A percentile compares a stretch with the other conserved stretches of the same genome.
Evolutionary conservation across 1,140 invertebrate species (phyloP).

Genomic region (Drosophila trapezifrons): DNA sequence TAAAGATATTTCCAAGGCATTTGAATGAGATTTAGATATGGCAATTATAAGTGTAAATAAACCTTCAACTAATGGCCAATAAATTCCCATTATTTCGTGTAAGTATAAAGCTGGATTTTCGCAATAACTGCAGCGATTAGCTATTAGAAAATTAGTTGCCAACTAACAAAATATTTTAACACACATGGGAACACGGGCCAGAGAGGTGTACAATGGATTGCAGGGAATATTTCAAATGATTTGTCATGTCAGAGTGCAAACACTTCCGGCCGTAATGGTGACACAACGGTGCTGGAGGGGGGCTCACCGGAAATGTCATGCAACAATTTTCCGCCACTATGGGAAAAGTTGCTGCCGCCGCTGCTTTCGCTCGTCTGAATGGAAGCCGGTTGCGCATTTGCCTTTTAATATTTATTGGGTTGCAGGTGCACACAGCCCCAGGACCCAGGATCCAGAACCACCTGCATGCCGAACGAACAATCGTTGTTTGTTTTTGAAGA

Average conservation of each 20-base stretch:
- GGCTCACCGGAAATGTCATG: conserved; percentile 28
- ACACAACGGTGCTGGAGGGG: background rate
- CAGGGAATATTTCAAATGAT: conserved; percentile 68
- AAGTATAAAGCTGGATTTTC: background rate
- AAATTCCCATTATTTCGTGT: background rate
- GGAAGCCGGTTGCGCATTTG: conserved; percentile 51
- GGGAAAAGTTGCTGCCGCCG: conserved; percentile 34
- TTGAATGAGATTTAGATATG: background rate
- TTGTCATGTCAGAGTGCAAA: conserved; percentile 72
- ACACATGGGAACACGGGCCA: conserved; percentile 7
- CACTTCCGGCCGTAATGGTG: conserved; percentile 60
- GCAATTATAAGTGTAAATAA: background rate
- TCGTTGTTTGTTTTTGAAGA: conserved; percentile 31
- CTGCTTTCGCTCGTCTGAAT: conserved; percentile 20
- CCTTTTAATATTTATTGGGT: conserved; percentile 81
- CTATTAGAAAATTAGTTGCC: conserved; percentile 59
- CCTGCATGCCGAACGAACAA: background rate
- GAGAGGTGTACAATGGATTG: conserved; percentile 22
- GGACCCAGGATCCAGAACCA: background rate
- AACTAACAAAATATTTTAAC: conserved; percentile 66
- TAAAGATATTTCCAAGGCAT: too few relatives aligned
- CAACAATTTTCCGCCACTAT: conserved; percentile 50
- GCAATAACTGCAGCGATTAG: conserved; percentile 8
- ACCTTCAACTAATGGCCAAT: background rate
- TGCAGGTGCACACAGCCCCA: conserved; percentile 38